These are phyloP conservation scores for Gymnarchus niloticus DNA, from an alignment of 2,113 vertebrate species.

Conservation along the genomic window DNA sequence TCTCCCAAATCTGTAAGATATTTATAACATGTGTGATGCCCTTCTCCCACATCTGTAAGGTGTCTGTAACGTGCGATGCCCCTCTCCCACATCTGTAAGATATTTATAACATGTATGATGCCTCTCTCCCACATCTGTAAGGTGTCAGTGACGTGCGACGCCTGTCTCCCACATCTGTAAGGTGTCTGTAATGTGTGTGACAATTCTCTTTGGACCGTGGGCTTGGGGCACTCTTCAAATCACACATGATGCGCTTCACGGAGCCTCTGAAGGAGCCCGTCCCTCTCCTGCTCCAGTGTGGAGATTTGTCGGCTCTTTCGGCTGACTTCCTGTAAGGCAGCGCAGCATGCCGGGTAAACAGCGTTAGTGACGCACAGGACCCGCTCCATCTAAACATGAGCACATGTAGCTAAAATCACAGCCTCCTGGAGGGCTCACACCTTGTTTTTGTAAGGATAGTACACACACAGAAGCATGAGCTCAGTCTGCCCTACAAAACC, in stretches of 20 bases:
- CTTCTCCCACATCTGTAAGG: not conserved
- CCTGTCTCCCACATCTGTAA: not conserved
- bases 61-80: not conserved
- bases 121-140: not conserved
- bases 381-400: not conserved
- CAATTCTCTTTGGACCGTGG: not conserved
- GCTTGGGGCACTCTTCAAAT: constrained; percentile 18
- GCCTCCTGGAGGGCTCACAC: not conserved
- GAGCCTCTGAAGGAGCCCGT: constrained; percentile 47
- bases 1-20: too few species aligned
- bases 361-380: not conserved
- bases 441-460: not conserved
- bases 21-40: too few species aligned
- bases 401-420: not conserved
- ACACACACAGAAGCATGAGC: not conserved
- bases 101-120: too few species aligned
- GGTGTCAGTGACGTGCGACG: not conserved
- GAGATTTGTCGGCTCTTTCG: constrained; percentile 55
- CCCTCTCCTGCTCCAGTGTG: constrained; percentile 52
- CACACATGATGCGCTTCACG: constrained; percentile 33
- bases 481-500: not conserved
- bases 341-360: not conserved
- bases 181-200: not conserved
- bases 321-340: constrained; percentile 50
- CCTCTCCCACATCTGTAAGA: not conserved